Base-by-base conservation (phyloP, 2,888 invertebrate genomes). In the Amphimallon solstitiale region DNA sequence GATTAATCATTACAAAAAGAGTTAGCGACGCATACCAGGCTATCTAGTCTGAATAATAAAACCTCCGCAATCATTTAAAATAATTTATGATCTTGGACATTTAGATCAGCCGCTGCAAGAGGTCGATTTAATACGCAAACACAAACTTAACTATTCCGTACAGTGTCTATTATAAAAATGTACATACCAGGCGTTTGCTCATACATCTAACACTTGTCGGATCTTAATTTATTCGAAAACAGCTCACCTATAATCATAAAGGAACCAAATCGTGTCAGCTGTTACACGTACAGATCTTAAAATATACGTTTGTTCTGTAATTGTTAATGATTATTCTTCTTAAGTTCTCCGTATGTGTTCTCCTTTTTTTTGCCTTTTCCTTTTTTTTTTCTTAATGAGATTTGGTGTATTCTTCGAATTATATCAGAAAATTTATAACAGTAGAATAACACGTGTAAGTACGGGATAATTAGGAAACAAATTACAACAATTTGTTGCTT, bases 231-330 rank as follows among this genome's bases (percentile, higher is more conserved):
- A 59, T 15, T 34, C 40, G 10, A 17, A 29, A 15, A 45, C 19
- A 45, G 19, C 19, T 45, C 45, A n/a, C n/a, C n/a, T 45, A 17
- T 4, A 45, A 29, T 29, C 29, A 29, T 59, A 59, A 59, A 43
- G 43, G 43, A 59, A 59, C 23, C 4, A 40, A 54, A 43, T 45
- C 29, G 38, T 43, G 56, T 43, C 56, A 59, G 56, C 43, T 59
- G 56, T 15, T 59, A 59, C 15, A 43, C 40, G 43, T 29, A 29
- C 29, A 29, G 5, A n/a, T n/a, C 5, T 43, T 45, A 59, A 40
- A 43, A 59, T 59, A 15, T 43, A 10, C 29, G 34, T 19, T 59
- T 43, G 29, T 5, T 3, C 7, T 29, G 56, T 35, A 51, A 35
- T 15, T 51, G 35, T 59, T 59, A 45, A 59, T 9, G 10, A 43